Base-by-base conservation (phyloP, 2,888 invertebrate genomes). In the Brenthis hecate region DNA sequence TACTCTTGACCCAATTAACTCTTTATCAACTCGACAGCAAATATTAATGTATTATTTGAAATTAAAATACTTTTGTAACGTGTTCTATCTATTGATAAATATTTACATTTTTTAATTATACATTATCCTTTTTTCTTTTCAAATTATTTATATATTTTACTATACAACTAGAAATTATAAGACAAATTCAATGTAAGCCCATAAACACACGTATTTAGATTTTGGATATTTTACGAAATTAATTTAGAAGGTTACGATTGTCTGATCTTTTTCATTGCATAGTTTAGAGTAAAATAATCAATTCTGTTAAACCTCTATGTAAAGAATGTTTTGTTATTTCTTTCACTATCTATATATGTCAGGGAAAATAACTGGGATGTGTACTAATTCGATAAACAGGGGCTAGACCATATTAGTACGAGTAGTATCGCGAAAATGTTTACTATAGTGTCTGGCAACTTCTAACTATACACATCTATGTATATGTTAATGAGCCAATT, bases 1-100 rank as follows among this genome's bases (percentile, higher is more conserved):
- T 66, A 69, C 66, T 64, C 69, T 69, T 69, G 71, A 69, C 69
- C 69, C 56, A 71, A 58, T 69, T 71, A 68, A 51, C 23, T n/a
- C 36, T 50, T 65, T 66, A 66, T 65, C 71, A 53, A 16, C 13
- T 16, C n/a, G 56, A 64, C 55, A 54, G 28, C 51, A 51, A 63
- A 56, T 56, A 13, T 71, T 54, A 66, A 63, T 47, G 55, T 51
- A 50, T 36, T 57, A 55, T 51, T 51, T 13, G 51, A 51, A 32
- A 13, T 28, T 61, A 16, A 51, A 61, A 51, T 32, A 32, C 16
- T 6, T 51, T 61, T 51, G 16, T n/a, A 51, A 16, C n/a, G 4
- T 60, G 13, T 60, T 60, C n/a, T 32, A 14, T 51, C 48, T 11
- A 50, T 48, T 23, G 23, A 58, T 58, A 50, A 13, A 60, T 60